Percentiles rank a stretch among this genome's conserved stretches.
Evolutionary conservation across 2,888 invertebrate genomes (phyloP).

Genomic region (Melieria omissa): DNA sequence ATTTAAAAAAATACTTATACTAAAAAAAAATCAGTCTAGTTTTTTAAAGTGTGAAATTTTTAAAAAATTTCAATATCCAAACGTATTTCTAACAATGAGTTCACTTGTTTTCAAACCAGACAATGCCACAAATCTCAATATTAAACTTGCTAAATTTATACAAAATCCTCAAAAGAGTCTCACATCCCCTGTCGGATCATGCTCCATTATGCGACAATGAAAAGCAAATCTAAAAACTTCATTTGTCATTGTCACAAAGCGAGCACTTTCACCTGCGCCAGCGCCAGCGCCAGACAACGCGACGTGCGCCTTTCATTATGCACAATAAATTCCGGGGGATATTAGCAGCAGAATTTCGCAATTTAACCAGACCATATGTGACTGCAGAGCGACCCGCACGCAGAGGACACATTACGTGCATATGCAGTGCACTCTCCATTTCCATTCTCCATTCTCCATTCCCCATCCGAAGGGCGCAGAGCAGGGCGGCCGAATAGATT

Average conservation of each 20-base stretch:
- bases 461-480: neutral
- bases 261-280: slow-evolving; percentile 33
- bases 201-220: too few species aligned
- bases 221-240: slow-evolving; percentile 7
- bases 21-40: too few species aligned
- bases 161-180: too few species aligned
- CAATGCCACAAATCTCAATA: too few species aligned
- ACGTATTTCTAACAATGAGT: too few species aligned
- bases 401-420: too few species aligned
- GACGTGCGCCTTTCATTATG: neutral
- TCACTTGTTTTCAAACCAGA: too few species aligned
- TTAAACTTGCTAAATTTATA: too few species aligned
- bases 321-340: neutral
- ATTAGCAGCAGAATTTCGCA: slow-evolving; percentile 30
- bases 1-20: too few species aligned
- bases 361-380: slow-evolving; percentile 30
- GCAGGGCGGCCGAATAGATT: slow-evolving; percentile 55
- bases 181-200: too few species aligned
- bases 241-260: slow-evolving; percentile 38
- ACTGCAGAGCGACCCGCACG: slow-evolving; percentile 7
- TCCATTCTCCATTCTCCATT: slow-evolving; percentile 6
- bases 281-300: neutral
- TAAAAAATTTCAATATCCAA: too few species aligned
- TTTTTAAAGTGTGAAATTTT: too few species aligned
- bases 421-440: slow-evolving; percentile 19